These are phyloP conservation scores for Peromyscus aztecus DNA, from an alignment of 2,797 vertebrate genomes.

Conservation along the genomic window DNA sequence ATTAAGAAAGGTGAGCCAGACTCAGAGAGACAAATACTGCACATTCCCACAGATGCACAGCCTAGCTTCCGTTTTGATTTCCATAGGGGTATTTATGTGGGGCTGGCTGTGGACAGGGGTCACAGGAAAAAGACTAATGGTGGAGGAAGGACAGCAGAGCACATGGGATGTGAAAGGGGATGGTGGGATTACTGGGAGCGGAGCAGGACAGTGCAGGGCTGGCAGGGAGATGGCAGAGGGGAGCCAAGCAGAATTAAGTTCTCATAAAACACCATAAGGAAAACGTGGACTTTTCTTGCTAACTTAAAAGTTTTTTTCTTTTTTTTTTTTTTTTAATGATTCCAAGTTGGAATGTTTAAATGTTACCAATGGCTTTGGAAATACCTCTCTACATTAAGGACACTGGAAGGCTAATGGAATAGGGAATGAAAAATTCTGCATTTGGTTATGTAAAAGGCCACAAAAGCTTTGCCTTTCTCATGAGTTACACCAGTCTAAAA, in stretches of 20 bases:
- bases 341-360: background rate
- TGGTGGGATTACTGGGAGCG: background rate
- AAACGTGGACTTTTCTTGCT: background rate
- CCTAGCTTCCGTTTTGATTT: background rate
- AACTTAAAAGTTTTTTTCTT: background rate
- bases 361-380: background rate
- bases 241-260: background rate
- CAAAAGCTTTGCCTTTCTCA: background rate
- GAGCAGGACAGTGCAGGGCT: no score
- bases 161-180: background rate
- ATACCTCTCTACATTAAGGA: background rate
- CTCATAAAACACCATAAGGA: background rate
- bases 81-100: background rate
- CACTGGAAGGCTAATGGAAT: background rate
- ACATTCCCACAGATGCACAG: background rate
- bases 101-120: background rate
- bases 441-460: background rate
- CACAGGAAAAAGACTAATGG: background rate
- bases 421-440: background rate
- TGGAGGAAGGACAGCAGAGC: background rate
- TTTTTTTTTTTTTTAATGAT: background rate
- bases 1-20: background rate
- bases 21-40: background rate
- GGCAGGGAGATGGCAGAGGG: background rate
- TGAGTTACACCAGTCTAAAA: background rate